Conservation (phyloP, 2,888 invertebrate genomes). For the Pogonocherus hispidulus region DNA sequence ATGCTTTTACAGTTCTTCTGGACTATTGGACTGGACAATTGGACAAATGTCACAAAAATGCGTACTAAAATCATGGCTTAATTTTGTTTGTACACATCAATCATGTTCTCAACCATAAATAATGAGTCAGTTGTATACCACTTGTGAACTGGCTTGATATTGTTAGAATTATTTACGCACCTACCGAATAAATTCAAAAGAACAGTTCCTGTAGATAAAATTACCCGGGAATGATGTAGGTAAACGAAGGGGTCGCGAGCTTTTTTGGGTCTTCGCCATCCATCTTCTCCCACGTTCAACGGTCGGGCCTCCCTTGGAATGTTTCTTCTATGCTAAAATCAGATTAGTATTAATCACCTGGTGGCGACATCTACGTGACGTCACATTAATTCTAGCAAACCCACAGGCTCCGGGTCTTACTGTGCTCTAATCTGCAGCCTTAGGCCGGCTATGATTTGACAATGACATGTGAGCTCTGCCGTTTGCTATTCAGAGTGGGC, state of each 20-base stretch:
- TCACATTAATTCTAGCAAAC: constrained; percentile 62
- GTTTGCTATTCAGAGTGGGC: too few relatives aligned
- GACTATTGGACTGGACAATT: too few relatives aligned
- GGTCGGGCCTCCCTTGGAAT: constrained; percentile 1
- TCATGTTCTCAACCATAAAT: too few relatives aligned
- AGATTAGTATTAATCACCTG: constrained; percentile 63
- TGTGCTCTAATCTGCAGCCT: constrained; percentile 40
- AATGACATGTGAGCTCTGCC: constrained; percentile 46
- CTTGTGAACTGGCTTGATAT: too few relatives aligned
- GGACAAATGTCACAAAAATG: too few relatives aligned
- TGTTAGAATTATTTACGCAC: too few relatives aligned
- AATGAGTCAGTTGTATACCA: too few relatives aligned
- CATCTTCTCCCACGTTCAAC: constrained; percentile 17
- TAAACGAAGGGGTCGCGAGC: constrained; percentile 18
- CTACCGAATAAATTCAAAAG: too few relatives aligned
- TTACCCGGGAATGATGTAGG: constrained; percentile 22
- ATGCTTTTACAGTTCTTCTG: too few relatives aligned
- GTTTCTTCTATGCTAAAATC: constrained; percentile 31
- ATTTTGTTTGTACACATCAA: too few relatives aligned
- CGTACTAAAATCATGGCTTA: too few relatives aligned
- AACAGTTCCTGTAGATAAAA: constrained; percentile 1
- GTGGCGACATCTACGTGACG: constrained; percentile 62
- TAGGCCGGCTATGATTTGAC: constrained; percentile 45
- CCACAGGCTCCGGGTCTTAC: constrained; percentile 43
- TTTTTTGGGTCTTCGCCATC: constrained; percentile 19